phyloP scores from a whole-genome alignment of 2,797 vertebrate species.

The Mormyrus hasselquistii region DNA sequence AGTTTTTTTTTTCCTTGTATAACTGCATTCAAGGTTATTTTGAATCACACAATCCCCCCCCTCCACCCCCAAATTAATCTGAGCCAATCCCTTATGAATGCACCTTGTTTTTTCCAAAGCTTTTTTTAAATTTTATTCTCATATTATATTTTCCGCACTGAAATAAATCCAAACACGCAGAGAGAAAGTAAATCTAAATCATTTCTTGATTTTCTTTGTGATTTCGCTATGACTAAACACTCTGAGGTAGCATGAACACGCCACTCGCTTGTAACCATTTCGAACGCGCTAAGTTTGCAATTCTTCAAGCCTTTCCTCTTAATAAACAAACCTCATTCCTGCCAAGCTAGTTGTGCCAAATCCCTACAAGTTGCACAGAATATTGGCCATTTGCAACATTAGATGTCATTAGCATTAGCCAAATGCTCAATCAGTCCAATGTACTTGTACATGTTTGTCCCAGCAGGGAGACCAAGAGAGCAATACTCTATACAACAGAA shows the following conservation, averaged over 20 bases:
- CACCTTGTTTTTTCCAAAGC: conserved; percentile 15
- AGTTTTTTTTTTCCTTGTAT: conserved; percentile 25
- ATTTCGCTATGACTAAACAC: background rate
- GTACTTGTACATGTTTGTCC: background rate
- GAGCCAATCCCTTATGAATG: conserved; percentile 18
- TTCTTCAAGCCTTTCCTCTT: conserved; percentile 4
- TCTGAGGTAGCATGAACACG: background rate
- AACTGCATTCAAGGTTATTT: conserved; percentile 19
- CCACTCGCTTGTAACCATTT: background rate
- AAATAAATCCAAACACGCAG: background rate
- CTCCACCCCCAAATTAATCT: conserved; percentile 6
- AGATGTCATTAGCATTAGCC: background rate
- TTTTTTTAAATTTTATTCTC: background rate
- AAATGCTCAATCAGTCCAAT: background rate
- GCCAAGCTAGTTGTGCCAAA: background rate
- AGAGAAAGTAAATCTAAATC: background rate
- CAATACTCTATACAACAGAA: background rate
- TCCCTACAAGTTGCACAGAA: conserved; percentile 2
- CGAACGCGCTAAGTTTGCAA: background rate
- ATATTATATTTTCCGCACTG: background rate
- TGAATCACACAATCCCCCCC: conserved; percentile 2
- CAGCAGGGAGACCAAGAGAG: background rate
- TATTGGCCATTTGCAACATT: background rate
- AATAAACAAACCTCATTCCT: background rate
- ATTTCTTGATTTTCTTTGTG: conserved; percentile 16